These are phyloP conservation scores for Columbina picui DNA, from an alignment of 2,113 vertebrate genomes.

Conservation along the genomic window DNA sequence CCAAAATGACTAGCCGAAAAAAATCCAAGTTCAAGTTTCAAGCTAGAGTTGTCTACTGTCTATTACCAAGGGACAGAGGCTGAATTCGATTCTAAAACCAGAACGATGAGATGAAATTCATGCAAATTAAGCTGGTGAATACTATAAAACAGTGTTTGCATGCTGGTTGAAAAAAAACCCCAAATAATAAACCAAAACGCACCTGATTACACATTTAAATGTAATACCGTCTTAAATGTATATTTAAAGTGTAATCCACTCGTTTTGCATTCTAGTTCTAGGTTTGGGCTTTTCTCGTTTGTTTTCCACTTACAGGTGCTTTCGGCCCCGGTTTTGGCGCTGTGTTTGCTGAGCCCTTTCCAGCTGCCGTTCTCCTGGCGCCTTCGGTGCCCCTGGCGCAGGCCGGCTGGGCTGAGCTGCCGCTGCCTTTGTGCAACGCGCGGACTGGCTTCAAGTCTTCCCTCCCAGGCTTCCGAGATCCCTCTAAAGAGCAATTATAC, in stretches of 20 bases:
- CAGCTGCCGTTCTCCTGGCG: conserved; percentile 70
- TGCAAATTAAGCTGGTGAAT: neutral
- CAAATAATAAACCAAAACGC: neutral
- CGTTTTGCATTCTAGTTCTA: neutral
- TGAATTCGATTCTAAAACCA: neutral
- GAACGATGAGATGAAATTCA: neutral
- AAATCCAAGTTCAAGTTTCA: neutral
- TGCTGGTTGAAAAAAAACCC: neutral
- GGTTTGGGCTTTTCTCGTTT: neutral
- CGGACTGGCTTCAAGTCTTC: conserved; percentile 69
- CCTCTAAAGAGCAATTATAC: conserved; percentile 70
- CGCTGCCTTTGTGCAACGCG: conserved; percentile 60
- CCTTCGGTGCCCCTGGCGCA: conserved; percentile 64
- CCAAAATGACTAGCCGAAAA: neutral
- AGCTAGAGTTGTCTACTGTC: neutral
- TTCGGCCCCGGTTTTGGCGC: conserved; percentile 58
- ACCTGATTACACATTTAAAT: neutral
- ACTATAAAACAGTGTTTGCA: neutral
- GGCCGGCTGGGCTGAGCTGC: conserved; percentile 46
- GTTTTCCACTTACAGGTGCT: conserved; percentile 52
- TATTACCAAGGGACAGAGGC: neutral
- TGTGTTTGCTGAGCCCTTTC: conserved; percentile 78
- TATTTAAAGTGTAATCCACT: neutral
- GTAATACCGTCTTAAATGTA: neutral
- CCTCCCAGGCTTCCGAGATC: conserved; percentile 52